Conservation (phyloP, 53 echinoderm and acorn worm species). For the Zoroaster sp. region DNA sequence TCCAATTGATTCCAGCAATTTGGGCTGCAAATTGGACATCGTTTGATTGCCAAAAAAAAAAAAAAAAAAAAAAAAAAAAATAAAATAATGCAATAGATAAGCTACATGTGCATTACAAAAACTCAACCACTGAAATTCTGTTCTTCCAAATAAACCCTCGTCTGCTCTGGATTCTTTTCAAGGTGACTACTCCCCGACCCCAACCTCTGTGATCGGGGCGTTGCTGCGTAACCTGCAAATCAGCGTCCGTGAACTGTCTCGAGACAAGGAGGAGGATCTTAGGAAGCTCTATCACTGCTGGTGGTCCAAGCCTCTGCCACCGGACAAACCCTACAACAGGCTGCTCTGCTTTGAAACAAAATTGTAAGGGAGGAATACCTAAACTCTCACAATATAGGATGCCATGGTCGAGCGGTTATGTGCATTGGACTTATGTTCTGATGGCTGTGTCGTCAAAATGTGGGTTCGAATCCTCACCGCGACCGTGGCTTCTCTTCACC, state of each 20-base stretch:
- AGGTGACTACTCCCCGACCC: constrained; percentile 70
- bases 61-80: too few relatives aligned
- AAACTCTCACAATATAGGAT: too few relatives aligned
- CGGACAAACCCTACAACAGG: constrained; percentile 59
- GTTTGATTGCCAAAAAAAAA: too few relatives aligned
- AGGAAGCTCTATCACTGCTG: constrained; percentile 81
- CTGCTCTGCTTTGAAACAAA: constrained; percentile 88
- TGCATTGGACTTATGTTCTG: background rate
- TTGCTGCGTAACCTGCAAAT: constrained; percentile 55
- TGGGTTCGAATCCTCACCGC: too few relatives aligned
- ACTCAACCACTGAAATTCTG: too few relatives aligned
- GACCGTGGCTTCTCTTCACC: too few relatives aligned
- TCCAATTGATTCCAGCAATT: too few relatives aligned
- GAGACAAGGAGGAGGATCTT: constrained; percentile 82
- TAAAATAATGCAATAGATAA: too few relatives aligned
- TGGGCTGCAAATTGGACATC: too few relatives aligned
- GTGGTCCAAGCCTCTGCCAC: constrained; percentile 74
- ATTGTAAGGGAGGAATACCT: constrained; percentile 21
- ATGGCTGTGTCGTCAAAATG: background rate
- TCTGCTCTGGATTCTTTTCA: background rate
- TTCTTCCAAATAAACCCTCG: too few relatives aligned
- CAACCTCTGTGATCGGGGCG: constrained; percentile 77
- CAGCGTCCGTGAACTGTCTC: constrained; percentile 56
- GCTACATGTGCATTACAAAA: too few relatives aligned
- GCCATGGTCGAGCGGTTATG: too few relatives aligned